Conservation (phyloP, 2,113 vertebrate genomes). For the Tragelaphus buxtoni region DNA sequence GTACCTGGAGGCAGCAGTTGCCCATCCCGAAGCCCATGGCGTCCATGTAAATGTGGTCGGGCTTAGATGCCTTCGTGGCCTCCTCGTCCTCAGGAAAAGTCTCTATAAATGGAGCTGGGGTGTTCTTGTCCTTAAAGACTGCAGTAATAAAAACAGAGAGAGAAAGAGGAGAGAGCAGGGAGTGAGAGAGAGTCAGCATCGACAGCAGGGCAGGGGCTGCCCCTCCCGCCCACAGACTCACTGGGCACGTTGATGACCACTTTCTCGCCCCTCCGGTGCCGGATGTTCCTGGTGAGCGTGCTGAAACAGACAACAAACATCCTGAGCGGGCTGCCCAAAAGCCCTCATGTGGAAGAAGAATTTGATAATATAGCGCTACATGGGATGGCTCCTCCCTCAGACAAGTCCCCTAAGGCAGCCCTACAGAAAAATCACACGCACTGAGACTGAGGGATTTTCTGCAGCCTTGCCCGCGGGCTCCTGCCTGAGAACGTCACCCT, state of each 20-base stretch:
- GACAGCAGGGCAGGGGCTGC: neutral
- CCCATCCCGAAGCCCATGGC: slow-evolving; percentile 99
- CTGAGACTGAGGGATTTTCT: neutral
- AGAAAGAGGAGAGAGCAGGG: neutral
- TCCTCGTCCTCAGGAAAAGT: slow-evolving; percentile 91
- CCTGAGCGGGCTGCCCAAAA: neutral
- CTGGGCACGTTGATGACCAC: slow-evolving; percentile 97
- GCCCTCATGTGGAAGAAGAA: neutral
- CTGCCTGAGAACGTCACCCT: neutral
- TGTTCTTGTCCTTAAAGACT: slow-evolving; percentile 97
- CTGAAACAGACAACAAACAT: slow-evolving; percentile 76
- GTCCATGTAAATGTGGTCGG: slow-evolving; percentile 98
- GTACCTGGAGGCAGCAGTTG: slow-evolving; percentile 98
- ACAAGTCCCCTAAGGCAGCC: neutral
- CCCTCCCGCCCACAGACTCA: slow-evolving; percentile 76
- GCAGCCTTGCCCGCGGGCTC: neutral
- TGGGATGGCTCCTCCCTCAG: neutral
- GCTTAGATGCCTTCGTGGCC: slow-evolving; percentile 85
- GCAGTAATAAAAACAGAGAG: neutral
- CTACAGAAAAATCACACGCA: neutral
- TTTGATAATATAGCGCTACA: neutral
- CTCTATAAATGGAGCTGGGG: slow-evolving; percentile 91
- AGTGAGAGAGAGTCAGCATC: neutral
- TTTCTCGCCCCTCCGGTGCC: slow-evolving; percentile 95
- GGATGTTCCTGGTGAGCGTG: slow-evolving; percentile 95